Conservation (phyloP, 2,113 vertebrate genomes). For the Furnarius figulus region DNA sequence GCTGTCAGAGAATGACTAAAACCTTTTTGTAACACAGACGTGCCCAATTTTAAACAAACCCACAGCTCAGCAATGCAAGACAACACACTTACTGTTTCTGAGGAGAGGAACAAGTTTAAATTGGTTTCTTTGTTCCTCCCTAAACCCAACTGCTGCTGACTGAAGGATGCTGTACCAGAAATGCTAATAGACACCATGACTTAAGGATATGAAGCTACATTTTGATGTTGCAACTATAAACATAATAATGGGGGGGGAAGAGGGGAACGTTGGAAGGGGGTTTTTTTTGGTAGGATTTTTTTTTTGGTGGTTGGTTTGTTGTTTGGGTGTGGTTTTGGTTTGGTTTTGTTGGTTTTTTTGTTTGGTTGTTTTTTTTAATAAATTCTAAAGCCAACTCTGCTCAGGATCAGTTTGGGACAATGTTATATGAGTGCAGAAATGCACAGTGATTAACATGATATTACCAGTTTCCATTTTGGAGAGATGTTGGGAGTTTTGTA, state of each 20-base stretch:
- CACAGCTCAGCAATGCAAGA: constrained; percentile 5
- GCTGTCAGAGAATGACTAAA: constrained; percentile 2
- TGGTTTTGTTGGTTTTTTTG: background rate
- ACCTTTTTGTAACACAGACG: background rate
- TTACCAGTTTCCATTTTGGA: background rate
- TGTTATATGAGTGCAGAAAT: background rate
- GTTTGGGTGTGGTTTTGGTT: background rate
- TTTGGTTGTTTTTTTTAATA: background rate
- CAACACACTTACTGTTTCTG: background rate
- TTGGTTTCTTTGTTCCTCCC: background rate
- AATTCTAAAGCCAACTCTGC: background rate
- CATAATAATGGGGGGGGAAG: background rate
- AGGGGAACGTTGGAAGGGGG: too few species aligned
- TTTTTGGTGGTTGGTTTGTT: background rate
- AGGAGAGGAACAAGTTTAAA: background rate
- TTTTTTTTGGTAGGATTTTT: background rate
- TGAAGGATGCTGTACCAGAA: background rate
- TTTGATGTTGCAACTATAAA: background rate
- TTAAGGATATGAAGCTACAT: background rate
- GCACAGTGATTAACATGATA: background rate
- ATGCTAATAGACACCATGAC: background rate
- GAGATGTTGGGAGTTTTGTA: background rate
- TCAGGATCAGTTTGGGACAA: background rate
- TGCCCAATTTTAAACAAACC: background rate
- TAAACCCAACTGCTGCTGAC: background rate